phyloP scores from a whole-genome alignment of 2,888 invertebrate species.

The Cryptus viduatorius region DNA sequence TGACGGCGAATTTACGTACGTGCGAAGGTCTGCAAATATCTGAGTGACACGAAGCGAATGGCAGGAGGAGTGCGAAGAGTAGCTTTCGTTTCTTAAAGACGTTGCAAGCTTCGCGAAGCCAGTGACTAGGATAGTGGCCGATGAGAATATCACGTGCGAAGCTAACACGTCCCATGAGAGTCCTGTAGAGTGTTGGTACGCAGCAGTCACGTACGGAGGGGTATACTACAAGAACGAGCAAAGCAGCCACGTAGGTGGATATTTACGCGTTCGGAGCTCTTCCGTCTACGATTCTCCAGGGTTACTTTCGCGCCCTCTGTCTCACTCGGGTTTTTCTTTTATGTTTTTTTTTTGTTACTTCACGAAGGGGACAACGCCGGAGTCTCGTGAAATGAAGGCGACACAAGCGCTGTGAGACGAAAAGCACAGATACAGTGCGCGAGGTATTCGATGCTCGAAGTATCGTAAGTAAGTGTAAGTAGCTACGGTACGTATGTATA shows the following conservation, averaged over 20 bases:
- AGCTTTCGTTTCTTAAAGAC: slow-evolving; percentile 63
- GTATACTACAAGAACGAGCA: slow-evolving; percentile 56
- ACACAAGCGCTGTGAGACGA: neutral
- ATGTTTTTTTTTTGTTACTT: neutral
- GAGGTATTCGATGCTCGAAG: slow-evolving; percentile 8
- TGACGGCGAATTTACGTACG: slow-evolving; percentile 40
- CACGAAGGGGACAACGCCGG: slow-evolving; percentile 1
- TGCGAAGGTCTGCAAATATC: slow-evolving; percentile 31
- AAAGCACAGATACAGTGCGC: neutral
- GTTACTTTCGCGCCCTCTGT: slow-evolving; percentile 34
- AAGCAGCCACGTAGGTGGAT: slow-evolving; percentile 58
- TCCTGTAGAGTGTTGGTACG: slow-evolving; percentile 41
- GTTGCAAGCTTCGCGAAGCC: slow-evolving; percentile 35
- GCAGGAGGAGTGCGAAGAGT: slow-evolving; percentile 45
- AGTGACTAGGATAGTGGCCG: slow-evolving; percentile 40
- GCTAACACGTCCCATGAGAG: slow-evolving; percentile 78
- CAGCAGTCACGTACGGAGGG: slow-evolving; percentile 68
- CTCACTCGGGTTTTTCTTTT: slow-evolving; percentile 18
- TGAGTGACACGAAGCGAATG: slow-evolving; percentile 32
- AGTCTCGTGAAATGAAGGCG: neutral
- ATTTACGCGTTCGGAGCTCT: slow-evolving; percentile 65
- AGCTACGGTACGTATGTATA: slow-evolving; percentile 27
- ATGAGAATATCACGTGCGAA: slow-evolving; percentile 78
- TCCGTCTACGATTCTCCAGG: slow-evolving; percentile 60
- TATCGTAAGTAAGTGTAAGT: slow-evolving; percentile 57